Conservation (phyloP, 2,113 vertebrate genomes). For the Camarhynchus parvulus region DNA sequence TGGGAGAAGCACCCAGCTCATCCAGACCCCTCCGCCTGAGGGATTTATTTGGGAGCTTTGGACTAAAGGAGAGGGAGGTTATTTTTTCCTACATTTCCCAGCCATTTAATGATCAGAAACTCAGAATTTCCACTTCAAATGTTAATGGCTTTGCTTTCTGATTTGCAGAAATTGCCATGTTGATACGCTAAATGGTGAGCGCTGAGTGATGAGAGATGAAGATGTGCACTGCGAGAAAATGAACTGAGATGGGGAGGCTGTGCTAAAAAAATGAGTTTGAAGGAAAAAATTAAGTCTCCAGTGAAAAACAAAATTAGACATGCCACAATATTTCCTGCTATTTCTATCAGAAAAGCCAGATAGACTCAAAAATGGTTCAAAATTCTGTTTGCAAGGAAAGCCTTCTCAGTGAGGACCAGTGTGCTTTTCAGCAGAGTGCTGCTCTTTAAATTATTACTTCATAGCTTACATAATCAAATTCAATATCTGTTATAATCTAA, state of each 20-base stretch:
- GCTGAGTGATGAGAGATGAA: not conserved
- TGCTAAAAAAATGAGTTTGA: not conserved
- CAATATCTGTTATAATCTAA: not conserved
- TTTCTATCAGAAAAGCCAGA: not conserved
- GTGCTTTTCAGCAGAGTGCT: not conserved
- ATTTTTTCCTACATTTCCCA: not conserved
- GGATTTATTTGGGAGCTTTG: not conserved
- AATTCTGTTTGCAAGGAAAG: not conserved
- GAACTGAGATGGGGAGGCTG: not conserved
- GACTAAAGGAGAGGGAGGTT: not conserved
- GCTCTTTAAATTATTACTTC: not conserved
- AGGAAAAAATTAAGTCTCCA: not conserved
- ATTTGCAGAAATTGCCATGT: constrained; percentile 7
- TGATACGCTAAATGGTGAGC: not conserved
- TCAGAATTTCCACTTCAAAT: constrained; percentile 4
- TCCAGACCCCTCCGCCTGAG: not conserved
- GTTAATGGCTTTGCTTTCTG: constrained; percentile 22
- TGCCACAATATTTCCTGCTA: not conserved
- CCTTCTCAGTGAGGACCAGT: not conserved
- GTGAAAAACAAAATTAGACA: constrained; percentile 10
- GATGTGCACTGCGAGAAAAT: not conserved
- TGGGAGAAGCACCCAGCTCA: not conserved
- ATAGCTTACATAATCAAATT: not conserved
- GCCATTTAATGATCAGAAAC: not conserved
- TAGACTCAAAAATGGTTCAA: not conserved